Percentiles rank a stretch among this genome's conserved stretches.
Conservation (phyloP, 1,140 invertebrate genomes). For the Metopolophium dirhodum region DNA sequence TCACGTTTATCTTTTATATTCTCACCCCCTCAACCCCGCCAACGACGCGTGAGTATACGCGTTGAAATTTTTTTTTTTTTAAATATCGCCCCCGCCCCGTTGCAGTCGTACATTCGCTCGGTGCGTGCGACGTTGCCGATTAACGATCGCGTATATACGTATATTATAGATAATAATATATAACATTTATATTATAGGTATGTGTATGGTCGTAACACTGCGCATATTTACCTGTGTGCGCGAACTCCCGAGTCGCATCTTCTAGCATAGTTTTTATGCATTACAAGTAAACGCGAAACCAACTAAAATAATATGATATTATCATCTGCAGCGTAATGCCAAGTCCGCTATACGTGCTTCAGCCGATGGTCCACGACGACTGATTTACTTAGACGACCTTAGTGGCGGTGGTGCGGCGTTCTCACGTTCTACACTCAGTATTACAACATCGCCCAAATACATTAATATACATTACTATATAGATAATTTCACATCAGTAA, state of each 20-base stretch:
- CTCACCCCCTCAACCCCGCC: background rate
- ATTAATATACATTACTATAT: background rate
- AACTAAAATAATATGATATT: background rate
- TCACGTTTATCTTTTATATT: slow-evolving; percentile 20
- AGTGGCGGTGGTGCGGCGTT: too few species aligned
- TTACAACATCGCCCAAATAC: too few species aligned
- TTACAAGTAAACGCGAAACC: background rate
- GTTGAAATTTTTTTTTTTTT: background rate
- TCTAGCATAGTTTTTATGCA: background rate
- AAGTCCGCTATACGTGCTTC: too few species aligned
- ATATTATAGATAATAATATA: too few species aligned
- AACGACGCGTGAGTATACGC: background rate
- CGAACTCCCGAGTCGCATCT: background rate
- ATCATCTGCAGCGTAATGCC: too few species aligned
- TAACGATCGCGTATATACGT: background rate
- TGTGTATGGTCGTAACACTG: background rate
- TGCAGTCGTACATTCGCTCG: background rate
- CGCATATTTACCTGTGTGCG: background rate
- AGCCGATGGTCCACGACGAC: too few species aligned
- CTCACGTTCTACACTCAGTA: too few species aligned
- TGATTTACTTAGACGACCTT: too few species aligned
- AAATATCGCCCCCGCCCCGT: background rate
- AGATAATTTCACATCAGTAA: background rate
- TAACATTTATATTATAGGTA: too few species aligned
- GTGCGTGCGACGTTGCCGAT: background rate